Evolutionary conservation across 2,888 invertebrate species (phyloP).

Genomic region (Ochlodes sylvanus): DNA sequence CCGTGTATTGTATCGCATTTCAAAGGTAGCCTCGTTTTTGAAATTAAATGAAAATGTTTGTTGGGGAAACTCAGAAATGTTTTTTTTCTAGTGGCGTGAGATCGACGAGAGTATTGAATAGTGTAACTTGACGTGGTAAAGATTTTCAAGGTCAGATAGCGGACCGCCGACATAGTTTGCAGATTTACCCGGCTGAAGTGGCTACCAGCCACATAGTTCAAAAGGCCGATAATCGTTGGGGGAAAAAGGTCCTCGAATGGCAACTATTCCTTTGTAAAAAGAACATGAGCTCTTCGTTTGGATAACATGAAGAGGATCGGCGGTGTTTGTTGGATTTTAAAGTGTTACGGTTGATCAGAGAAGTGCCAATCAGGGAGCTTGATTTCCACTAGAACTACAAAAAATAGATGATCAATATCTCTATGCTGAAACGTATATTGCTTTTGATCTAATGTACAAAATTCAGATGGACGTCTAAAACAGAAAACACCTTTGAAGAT

Average conservation of each 20-base stretch:
- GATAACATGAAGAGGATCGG: background rate
- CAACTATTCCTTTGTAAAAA: constrained; percentile 3
- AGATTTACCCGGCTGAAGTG: no score
- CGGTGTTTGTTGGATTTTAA: background rate
- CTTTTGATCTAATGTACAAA: no score
- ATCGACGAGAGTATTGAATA: background rate
- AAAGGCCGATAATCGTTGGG: background rate
- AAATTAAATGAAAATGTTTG: constrained; percentile 20
- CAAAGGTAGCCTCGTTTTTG: constrained; percentile 24
- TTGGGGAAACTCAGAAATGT: constrained; percentile 32
- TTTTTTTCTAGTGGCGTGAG: background rate
- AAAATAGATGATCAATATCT: no score
- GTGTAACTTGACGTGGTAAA: background rate
- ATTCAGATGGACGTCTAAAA: no score
- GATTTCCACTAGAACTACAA: no score
- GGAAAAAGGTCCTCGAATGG: constrained; percentile 3
- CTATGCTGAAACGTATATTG: no score
- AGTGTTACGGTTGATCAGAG: background rate
- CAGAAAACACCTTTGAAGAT: no score
- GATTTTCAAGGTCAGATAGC: constrained; percentile 2
- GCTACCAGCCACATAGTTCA: background rate
- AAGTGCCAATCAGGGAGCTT: no score
- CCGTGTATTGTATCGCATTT: constrained; percentile 26
- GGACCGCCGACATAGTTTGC: background rate
- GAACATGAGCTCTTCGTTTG: background rate